These are phyloP conservation scores for Colletes gigas DNA, from an alignment of 1,140 invertebrate species.

Conservation along the genomic window DNA sequence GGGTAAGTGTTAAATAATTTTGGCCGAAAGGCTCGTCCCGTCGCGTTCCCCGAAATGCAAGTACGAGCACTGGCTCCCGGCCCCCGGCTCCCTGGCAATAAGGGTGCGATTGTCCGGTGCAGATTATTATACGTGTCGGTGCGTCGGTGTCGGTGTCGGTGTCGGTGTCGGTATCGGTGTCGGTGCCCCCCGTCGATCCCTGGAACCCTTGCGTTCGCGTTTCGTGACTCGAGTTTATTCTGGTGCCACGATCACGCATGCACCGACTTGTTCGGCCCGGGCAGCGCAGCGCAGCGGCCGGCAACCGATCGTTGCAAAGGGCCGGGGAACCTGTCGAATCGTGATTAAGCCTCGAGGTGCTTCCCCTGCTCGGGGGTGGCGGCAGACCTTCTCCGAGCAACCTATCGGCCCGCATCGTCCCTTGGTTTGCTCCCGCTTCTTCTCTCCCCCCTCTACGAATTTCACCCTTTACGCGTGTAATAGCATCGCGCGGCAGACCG, in stretches of 20 bases:
- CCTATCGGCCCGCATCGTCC: not conserved
- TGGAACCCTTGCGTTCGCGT: not conserved
- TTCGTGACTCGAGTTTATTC: not conserved
- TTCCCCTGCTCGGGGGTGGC: constrained; percentile 21
- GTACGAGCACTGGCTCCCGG: not conserved
- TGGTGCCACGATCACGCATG: constrained; percentile 35
- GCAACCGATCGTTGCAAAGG: constrained; percentile 20
- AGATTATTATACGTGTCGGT: constrained; percentile 13
- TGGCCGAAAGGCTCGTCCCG: not conserved
- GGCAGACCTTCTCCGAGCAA: not conserved
- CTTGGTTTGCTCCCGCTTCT: no score
- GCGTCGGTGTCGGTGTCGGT: not conserved
- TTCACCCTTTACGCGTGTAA: no score
- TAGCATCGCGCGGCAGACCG: no score
- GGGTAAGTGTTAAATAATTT: constrained; percentile 28
- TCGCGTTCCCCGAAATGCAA: constrained; percentile 12
- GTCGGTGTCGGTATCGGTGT: no score
- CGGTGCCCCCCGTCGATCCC: no score
- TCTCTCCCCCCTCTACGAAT: no score
- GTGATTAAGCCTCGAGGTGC: constrained; percentile 33
- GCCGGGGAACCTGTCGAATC: constrained; percentile 43
- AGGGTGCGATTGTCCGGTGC: constrained; percentile 15
- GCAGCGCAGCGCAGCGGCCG: no score
- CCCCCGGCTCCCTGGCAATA: not conserved
- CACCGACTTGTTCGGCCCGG: constrained; percentile 14